Conservation (phyloP, 1,140 invertebrate species). For the Thereuonema tuberculata region DNA sequence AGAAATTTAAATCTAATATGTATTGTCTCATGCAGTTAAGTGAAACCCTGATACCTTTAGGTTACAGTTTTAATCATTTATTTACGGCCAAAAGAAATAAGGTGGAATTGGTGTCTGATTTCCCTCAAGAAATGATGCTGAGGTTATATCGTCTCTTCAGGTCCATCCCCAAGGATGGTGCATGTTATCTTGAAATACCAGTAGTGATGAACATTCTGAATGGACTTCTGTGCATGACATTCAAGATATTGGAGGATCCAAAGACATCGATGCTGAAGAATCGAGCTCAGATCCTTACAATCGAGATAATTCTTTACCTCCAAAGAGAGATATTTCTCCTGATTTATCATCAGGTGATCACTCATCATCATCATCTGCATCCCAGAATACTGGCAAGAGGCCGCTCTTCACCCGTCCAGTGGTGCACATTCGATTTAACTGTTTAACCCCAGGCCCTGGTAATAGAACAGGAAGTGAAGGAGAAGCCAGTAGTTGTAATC, state of each 20-base stretch:
- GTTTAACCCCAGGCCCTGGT: too few relatives aligned
- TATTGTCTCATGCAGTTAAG: conserved; percentile 78
- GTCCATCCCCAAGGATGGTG: conserved; percentile 86
- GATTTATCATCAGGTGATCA: not conserved
- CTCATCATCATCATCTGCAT: too few relatives aligned
- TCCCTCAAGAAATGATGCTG: conserved; percentile 69
- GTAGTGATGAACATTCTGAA: conserved; percentile 67
- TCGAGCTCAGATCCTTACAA: too few relatives aligned
- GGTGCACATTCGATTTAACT: too few relatives aligned
- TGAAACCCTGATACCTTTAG: conserved; percentile 59
- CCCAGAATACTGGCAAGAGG: too few relatives aligned
- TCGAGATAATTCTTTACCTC: too few relatives aligned
- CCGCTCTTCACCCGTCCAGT: too few relatives aligned
- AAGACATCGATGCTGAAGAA: too few relatives aligned
- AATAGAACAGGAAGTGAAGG: too few relatives aligned
- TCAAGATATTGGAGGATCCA: conserved; percentile 37
- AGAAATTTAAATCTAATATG: conserved; percentile 77
- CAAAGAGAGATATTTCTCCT: not conserved
- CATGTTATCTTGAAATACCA: conserved; percentile 71
- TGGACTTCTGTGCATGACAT: conserved; percentile 91
- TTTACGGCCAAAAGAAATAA: conserved; percentile 64
- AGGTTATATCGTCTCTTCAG: conserved; percentile 76
- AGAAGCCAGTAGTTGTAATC: too few relatives aligned
- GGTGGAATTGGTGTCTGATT: conserved; percentile 79
- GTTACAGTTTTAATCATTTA: conserved; percentile 60